These are phyloP conservation scores for Hypanus sabinus DNA, from an alignment of 2,113 vertebrate genomes.

Conservation along the genomic window DNA sequence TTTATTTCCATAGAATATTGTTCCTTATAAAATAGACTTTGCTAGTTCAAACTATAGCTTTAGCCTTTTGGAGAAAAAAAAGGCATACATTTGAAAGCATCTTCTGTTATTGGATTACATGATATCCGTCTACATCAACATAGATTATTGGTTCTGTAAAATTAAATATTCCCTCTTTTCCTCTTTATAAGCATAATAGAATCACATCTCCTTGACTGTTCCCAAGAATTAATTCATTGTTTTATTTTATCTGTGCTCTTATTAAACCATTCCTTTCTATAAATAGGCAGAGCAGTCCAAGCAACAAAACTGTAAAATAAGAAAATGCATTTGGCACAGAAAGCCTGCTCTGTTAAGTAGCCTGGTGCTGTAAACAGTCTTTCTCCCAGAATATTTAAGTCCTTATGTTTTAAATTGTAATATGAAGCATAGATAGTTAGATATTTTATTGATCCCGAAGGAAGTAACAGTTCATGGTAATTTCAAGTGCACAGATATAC, in stretches of 20 bases:
- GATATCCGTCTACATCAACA: not conserved
- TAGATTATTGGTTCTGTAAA: not conserved
- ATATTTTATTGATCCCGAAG: no score
- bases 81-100: not conserved
- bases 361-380: not conserved
- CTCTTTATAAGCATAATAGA: not conserved
- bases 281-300: not conserved
- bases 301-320: not conserved
- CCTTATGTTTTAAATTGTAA: not conserved
- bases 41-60: not conserved
- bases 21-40: not conserved
- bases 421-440: not conserved
- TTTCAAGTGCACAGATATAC: no score
- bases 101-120: not conserved
- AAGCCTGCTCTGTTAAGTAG: not conserved
- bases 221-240: not conserved
- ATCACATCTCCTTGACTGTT: not conserved
- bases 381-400: not conserved
- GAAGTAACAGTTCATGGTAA: no score
- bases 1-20: not conserved
- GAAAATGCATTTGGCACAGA: not conserved
- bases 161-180: not conserved
- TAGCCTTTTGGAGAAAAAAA: not conserved
- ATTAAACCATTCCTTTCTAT: conserved; percentile 19
- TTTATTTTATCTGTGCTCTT: not conserved